A percentile compares a stretch with the other conserved stretches of the same genome.
These are phyloP conservation scores for Trogon surrucura DNA, from an alignment of 2,113 vertebrate species.

Conservation along the genomic window DNA sequence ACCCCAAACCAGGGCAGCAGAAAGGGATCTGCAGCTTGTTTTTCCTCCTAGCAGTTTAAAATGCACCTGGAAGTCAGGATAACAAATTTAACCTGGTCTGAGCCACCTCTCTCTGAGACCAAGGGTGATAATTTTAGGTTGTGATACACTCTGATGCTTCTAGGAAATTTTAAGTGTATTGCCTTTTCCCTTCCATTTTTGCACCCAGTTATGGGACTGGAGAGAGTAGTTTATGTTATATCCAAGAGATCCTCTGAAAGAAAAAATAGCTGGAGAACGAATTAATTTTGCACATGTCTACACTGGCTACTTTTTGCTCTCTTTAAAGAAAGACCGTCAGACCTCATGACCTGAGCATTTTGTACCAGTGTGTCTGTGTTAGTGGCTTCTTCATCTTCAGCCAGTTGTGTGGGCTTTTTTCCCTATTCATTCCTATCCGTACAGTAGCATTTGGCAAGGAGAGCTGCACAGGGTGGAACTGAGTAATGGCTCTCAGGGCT, in stretches of 20 bases:
- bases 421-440: constrained; percentile 48
- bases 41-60: background rate
- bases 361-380: background rate
- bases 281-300: background rate
- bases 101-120: background rate
- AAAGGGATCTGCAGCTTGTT: background rate
- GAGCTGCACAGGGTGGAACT: background rate
- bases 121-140: background rate
- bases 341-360: constrained; percentile 29
- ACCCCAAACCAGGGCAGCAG: background rate
- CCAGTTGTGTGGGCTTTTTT: constrained; percentile 17
- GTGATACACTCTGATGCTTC: background rate
- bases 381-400: constrained; percentile 22
- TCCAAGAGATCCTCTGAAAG: background rate
- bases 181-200: background rate
- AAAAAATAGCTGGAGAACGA: background rate
- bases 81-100: background rate
- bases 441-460: constrained; percentile 53
- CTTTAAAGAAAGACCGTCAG: background rate
- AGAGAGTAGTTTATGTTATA: background rate
- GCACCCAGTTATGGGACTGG: background rate
- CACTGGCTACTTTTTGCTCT: background rate
- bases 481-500: constrained; percentile 60
- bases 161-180: background rate
- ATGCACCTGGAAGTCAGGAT: background rate